These are phyloP conservation scores for Gallinago undulata DNA, from an alignment of 2,113 vertebrate species.

Conservation along the genomic window DNA sequence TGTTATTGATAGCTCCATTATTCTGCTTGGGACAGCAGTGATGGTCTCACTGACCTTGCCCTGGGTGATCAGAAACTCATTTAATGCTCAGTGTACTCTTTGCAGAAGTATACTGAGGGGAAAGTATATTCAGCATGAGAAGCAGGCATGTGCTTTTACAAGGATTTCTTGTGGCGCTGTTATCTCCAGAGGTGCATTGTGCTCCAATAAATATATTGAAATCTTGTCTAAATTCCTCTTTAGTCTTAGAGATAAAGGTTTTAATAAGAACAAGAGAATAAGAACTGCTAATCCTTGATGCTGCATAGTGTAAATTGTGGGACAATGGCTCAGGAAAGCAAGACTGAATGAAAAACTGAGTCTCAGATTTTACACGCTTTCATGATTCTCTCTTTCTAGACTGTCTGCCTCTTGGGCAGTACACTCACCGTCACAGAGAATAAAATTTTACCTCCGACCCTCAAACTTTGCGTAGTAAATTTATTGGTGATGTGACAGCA, in stretches of 20 bases:
- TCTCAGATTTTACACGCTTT: neutral
- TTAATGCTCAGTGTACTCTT: slow-evolving; percentile 42
- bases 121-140: slow-evolving; percentile 20
- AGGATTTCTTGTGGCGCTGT: neutral
- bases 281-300: neutral
- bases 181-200: neutral
- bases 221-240: neutral
- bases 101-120: neutral
- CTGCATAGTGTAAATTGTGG: neutral
- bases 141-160: neutral
- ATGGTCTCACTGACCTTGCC: slow-evolving; percentile 60
- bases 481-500: neutral
- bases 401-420: neutral
- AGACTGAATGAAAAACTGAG: neutral
- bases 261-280: neutral
- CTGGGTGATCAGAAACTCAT: slow-evolving; percentile 55
- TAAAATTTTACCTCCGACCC: neutral
- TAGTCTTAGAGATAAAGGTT: neutral
- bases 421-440: neutral
- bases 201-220: neutral
- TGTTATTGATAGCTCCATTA: slow-evolving; percentile 69
- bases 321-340: neutral
- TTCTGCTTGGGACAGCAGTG: slow-evolving; percentile 52
- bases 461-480: neutral
- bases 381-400: neutral